Conservation (phyloP, 2,797 vertebrate genomes). For the Mormyrops attenuatus region DNA sequence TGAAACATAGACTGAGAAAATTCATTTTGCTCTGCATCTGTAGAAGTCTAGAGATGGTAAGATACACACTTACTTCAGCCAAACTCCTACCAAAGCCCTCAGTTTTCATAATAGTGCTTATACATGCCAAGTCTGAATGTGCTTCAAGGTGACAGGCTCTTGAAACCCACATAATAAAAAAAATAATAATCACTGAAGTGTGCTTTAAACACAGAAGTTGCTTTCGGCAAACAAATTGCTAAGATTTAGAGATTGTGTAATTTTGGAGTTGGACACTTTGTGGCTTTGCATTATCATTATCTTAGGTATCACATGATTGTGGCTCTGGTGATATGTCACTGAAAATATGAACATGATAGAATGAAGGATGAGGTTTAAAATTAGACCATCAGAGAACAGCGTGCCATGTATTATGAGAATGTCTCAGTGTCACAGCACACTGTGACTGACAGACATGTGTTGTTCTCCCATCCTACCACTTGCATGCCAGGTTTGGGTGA, state of each 20-base stretch:
- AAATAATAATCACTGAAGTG: background rate
- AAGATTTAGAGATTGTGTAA: background rate
- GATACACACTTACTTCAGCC: background rate
- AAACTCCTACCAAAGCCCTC: background rate
- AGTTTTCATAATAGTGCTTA: background rate
- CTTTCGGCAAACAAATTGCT: background rate
- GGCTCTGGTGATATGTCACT: background rate
- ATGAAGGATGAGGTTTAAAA: background rate
- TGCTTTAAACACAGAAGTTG: background rate
- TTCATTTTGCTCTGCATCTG: background rate
- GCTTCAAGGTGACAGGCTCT: background rate
- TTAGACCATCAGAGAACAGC: background rate
- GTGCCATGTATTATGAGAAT: background rate
- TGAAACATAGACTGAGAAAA: background rate
- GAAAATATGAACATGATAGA: background rate
- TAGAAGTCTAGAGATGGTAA: background rate
- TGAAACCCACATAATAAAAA: background rate
- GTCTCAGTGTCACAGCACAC: background rate
- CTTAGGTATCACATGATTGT: background rate
- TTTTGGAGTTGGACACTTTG: background rate
- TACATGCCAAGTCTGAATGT: background rate
- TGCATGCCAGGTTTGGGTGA: slow-evolving; percentile 50
- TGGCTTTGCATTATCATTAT: background rate
- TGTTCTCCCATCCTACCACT: slow-evolving; percentile 20
- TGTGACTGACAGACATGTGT: background rate